Evolutionary conservation across 1,140 invertebrate species (phyloP).

Genomic region (Penaeus chinensis): DNA sequence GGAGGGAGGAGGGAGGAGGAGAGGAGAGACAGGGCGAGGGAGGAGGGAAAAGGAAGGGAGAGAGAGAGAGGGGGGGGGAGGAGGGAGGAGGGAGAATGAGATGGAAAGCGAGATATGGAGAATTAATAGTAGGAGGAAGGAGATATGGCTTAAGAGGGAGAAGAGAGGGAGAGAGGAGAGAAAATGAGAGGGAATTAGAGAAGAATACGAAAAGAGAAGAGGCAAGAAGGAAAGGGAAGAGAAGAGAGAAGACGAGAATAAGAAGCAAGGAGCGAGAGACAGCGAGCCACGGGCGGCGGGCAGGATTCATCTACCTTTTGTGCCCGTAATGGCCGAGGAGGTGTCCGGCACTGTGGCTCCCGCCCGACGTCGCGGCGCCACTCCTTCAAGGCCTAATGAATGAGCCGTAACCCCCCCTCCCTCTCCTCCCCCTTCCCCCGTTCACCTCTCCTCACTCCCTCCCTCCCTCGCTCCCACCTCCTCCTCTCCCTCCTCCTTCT

Average conservation of each 20-base stretch:
- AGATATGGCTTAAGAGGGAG: too few species aligned
- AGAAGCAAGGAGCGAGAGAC: slow-evolving; percentile 13
- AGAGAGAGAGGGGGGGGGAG: background rate
- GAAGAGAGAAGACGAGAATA: too few species aligned
- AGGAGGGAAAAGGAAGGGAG: too few species aligned
- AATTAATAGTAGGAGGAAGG: too few species aligned
- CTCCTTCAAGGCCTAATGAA: slow-evolving; percentile 50
- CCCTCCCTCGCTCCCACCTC: background rate
- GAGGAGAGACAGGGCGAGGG: too few species aligned
- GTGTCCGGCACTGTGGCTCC: background rate
- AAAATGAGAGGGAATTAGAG: too few species aligned
- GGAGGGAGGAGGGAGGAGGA: too few species aligned
- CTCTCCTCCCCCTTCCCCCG: background rate
- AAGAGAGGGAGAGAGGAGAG: too few species aligned
- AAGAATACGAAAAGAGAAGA: too few species aligned
- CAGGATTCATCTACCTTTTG: slow-evolving; percentile 31
- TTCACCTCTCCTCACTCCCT: background rate
- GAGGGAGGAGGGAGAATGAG: background rate
- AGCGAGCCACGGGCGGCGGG: background rate
- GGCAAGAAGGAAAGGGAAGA: too few species aligned
- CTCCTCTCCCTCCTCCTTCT: background rate
- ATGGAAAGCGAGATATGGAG: too few species aligned
- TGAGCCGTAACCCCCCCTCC: slow-evolving; percentile 27
- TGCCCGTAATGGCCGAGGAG: slow-evolving; percentile 16
- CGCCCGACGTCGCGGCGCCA: slow-evolving; percentile 42